A percentile compares a stretch with the other conserved stretches of the same genome.
Conservation (phyloP, 2,888 invertebrate genomes). For the Baronia brevicornis region DNA sequence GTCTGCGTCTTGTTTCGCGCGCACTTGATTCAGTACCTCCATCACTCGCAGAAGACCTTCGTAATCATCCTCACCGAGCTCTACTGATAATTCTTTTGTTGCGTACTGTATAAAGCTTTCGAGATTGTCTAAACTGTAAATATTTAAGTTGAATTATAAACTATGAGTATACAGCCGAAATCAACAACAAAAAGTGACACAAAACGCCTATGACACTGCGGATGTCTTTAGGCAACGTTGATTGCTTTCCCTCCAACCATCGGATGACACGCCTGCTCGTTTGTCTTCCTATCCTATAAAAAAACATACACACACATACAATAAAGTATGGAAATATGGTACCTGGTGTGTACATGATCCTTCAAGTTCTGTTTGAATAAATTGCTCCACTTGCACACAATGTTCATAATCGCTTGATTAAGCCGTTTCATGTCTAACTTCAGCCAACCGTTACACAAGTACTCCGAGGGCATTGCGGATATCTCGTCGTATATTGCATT, state of each 20-base stretch:
- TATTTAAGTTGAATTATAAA: constrained; percentile 4
- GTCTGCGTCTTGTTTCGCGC: constrained; percentile 75
- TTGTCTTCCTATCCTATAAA: too few relatives aligned
- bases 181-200: too few relatives aligned
- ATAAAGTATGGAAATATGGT: constrained; percentile 24
- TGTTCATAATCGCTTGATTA: constrained; percentile 87
- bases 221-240: too few relatives aligned
- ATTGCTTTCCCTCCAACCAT: too few relatives aligned
- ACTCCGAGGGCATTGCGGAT: constrained; percentile 77
- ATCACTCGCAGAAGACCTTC: constrained; percentile 88
- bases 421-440: constrained; percentile 85
- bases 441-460: constrained; percentile 87
- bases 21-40: constrained; percentile 88
- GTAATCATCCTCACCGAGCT: constrained; percentile 89
- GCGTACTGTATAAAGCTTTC: constrained; percentile 86
- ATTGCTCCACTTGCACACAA: constrained; percentile 91
- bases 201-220: too few relatives aligned
- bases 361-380: constrained; percentile 91
- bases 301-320: too few relatives aligned
- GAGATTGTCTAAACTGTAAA: constrained; percentile 81
- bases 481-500: constrained; percentile 86
- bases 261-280: too few relatives aligned
- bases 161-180: background rate
- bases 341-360: constrained; percentile 85
- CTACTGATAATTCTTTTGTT: constrained; percentile 80